Evolutionary conservation across 64 coral and sea anemone genomes (phyloP).

Genomic region (Stylophora pistillata): DNA sequence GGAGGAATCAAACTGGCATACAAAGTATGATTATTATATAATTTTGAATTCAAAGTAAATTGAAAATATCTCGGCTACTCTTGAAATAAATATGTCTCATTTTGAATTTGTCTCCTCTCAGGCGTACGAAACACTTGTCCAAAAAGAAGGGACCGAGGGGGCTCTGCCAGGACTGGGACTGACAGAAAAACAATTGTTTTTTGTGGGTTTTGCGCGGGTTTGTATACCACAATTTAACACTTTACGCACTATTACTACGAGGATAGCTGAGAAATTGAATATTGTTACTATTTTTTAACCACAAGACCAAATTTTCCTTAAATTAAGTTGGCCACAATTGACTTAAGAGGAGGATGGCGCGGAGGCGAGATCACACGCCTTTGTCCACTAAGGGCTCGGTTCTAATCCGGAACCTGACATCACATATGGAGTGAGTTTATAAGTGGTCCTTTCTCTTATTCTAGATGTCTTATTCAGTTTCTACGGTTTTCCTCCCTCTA

Average conservation of each 20-base stretch:
- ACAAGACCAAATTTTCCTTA: too few relatives aligned
- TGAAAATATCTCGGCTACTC: background rate
- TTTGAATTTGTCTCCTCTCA: background rate
- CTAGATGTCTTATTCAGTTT: too few relatives aligned
- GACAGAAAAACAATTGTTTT: slow-evolving; percentile 74
- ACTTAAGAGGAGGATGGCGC: too few relatives aligned
- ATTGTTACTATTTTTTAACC: too few relatives aligned
- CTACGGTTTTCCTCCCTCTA: too few relatives aligned
- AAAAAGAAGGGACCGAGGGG: slow-evolving; percentile 47
- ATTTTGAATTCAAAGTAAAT: background rate
- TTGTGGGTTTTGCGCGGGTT: slow-evolving; percentile 83
- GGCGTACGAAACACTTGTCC: slow-evolving; percentile 64
- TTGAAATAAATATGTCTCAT: background rate
- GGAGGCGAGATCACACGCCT: too few relatives aligned
- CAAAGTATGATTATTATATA: slow-evolving; percentile 2
- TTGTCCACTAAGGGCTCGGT: too few relatives aligned
- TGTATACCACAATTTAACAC: background rate
- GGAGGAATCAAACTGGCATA: slow-evolving; percentile 74
- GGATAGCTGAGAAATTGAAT: background rate
- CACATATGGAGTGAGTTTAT: too few relatives aligned
- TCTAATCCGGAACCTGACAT: too few relatives aligned
- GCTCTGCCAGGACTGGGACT: slow-evolving; percentile 72
- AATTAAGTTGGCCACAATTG: too few relatives aligned
- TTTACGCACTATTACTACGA: background rate
- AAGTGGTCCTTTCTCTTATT: too few relatives aligned